A percentile compares a stretch with the other conserved stretches of the same genome.
Evolutionary conservation across 2,797 vertebrate genomes (phyloP).

Genomic region (Labroides dimidiatus): DNA sequence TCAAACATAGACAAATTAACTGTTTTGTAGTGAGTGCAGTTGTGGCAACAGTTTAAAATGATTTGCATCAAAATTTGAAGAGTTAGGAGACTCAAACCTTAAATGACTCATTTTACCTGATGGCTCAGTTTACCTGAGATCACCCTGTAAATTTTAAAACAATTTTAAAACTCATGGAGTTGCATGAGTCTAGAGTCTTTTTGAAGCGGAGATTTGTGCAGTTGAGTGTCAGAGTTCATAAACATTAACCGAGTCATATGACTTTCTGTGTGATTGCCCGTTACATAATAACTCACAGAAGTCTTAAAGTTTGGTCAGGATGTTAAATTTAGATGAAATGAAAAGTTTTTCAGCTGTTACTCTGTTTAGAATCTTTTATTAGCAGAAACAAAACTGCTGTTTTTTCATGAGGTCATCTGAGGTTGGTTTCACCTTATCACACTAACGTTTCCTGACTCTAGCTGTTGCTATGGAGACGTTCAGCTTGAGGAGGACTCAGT

Average conservation of each 20-base stretch:
- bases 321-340: background rate
- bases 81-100: no score
- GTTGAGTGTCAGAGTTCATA: slow-evolving; percentile 29
- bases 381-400: background rate
- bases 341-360: background rate
- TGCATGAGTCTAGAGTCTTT: background rate
- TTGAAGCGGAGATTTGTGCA: slow-evolving; percentile 2
- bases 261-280: slow-evolving; percentile 52
- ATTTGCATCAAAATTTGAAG: no score
- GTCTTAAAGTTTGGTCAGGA: background rate
- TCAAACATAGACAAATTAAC: no score
- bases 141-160: background rate
- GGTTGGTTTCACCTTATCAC: background rate
- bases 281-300: slow-evolving; percentile 42
- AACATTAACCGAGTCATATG: slow-evolving; percentile 83
- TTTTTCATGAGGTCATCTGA: no score
- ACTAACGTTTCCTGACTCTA: slow-evolving; percentile 1
- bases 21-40: no score
- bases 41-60: no score
- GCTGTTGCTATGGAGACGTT: slow-evolving; percentile 61
- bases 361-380: background rate
- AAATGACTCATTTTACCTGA: no score
- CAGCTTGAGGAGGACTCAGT: slow-evolving; percentile 77
- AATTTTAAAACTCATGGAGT: no score
- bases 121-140: no score